These are phyloP conservation scores for Palaemon carinicauda DNA, from an alignment of 1,140 invertebrate species.

Conservation along the genomic window DNA sequence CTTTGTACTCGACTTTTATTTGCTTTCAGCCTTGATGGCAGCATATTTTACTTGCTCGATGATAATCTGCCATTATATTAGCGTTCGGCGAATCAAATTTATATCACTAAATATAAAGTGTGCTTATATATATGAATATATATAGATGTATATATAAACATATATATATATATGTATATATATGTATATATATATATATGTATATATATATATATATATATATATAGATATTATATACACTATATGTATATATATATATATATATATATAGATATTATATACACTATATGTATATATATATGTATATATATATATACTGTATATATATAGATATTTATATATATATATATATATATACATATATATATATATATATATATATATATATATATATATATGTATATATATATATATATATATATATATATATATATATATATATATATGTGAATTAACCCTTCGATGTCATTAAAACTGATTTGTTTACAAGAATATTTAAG, in stretches of 20 bases:
- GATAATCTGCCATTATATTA: neutral
- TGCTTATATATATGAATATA: neutral
- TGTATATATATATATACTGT: neutral
- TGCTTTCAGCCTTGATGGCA: too few relatives aligned
- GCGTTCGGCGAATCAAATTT: neutral
- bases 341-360: neutral
- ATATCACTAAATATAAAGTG: neutral
- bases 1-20: too few relatives aligned
- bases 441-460: neutral
- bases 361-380: neutral
- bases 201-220: constrained; percentile 2
- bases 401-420: neutral
- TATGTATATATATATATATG: neutral
- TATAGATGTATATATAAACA: neutral
- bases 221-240: neutral
- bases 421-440: constrained; percentile 2
- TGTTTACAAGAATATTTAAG: too few relatives aligned
- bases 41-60: too few relatives aligned
- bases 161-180: neutral
- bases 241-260: neutral
- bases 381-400: neutral
- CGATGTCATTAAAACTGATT: too few relatives aligned
- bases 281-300: neutral
- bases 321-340: neutral
- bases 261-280: neutral